Evolutionary conservation across 2,888 invertebrate species (phyloP).

Genomic region (Synanthedon tipuliformis): DNA sequence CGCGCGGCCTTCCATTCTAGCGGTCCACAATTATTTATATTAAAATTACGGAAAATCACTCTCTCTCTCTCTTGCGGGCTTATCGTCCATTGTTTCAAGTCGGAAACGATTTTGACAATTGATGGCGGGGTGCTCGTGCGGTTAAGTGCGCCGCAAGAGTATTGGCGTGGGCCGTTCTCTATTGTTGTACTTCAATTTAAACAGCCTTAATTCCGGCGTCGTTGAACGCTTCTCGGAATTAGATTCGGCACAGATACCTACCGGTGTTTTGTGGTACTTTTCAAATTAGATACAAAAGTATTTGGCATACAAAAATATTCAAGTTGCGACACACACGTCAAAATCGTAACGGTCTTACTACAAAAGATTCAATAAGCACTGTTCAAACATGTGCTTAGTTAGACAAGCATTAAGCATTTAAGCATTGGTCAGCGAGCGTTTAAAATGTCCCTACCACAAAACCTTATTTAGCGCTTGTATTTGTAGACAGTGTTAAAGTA

Average conservation of each 20-base stretch:
- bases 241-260: constrained; percentile 7
- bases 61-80: constrained; percentile 23
- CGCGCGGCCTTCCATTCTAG: constrained; percentile 35
- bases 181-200: constrained; percentile 44
- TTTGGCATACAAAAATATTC: not conserved
- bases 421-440: too few species aligned
- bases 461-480: too few species aligned
- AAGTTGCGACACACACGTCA: too few species aligned
- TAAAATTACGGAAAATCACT: constrained; percentile 50
- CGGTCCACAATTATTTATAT: constrained; percentile 45
- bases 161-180: constrained; percentile 40
- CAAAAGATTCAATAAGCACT: too few species aligned
- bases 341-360: too few species aligned
- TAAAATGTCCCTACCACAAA: too few species aligned
- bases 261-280: constrained; percentile 3
- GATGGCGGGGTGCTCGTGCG: constrained; percentile 24
- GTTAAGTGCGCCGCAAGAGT: constrained; percentile 2
- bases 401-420: too few species aligned
- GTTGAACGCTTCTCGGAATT: constrained; percentile 32
- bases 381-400: too few species aligned
- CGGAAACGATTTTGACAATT: constrained; percentile 40
- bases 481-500: too few species aligned
- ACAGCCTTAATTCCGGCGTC: constrained; percentile 42
- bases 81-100: constrained; percentile 39
- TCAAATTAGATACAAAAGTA: not conserved